These are phyloP conservation scores for Hycleus cichorii DNA, from an alignment of 1,140 invertebrate species.

Conservation along the genomic window DNA sequence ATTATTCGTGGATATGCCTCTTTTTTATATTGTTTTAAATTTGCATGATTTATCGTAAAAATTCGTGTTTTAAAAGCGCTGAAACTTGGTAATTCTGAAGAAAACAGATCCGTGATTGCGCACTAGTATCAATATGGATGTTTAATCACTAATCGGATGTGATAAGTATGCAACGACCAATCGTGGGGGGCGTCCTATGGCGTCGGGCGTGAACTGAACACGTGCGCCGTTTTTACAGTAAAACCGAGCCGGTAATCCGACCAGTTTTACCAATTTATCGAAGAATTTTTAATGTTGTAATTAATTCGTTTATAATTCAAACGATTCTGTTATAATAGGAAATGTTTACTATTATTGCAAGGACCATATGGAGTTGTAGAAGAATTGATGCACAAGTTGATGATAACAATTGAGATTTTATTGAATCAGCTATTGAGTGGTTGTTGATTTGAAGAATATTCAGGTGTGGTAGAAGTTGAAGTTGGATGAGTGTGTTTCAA, in stretches of 20 bases:
- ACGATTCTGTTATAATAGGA: too few relatives aligned
- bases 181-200: slow-evolving; percentile 13
- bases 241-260: too few relatives aligned
- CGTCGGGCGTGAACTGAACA: slow-evolving; percentile 24
- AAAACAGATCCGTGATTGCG: slow-evolving; percentile 13
- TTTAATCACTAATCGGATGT: slow-evolving; percentile 4
- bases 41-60: neutral
- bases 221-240: slow-evolving; percentile 1
- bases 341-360: too few relatives aligned
- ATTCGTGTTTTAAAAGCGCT: neutral
- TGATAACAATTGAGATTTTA: too few relatives aligned
- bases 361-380: too few relatives aligned
- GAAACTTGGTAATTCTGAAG: neutral
- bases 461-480: neutral
- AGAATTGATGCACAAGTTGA: too few relatives aligned
- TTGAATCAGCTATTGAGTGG: slow-evolving; percentile 3
- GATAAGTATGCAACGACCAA: slow-evolving; percentile 13
- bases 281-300: too few relatives aligned
- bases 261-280: too few relatives aligned
- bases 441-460: slow-evolving; percentile 2
- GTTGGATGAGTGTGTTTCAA: too few relatives aligned
- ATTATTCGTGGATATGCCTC: too few relatives aligned
- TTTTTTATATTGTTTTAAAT: too few relatives aligned
- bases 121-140: slow-evolving; percentile 8
- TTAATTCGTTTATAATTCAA: too few relatives aligned